These are phyloP conservation scores for Hemicrepidius hirtus DNA, from an alignment of 2,888 invertebrate species.

Conservation along the genomic window DNA sequence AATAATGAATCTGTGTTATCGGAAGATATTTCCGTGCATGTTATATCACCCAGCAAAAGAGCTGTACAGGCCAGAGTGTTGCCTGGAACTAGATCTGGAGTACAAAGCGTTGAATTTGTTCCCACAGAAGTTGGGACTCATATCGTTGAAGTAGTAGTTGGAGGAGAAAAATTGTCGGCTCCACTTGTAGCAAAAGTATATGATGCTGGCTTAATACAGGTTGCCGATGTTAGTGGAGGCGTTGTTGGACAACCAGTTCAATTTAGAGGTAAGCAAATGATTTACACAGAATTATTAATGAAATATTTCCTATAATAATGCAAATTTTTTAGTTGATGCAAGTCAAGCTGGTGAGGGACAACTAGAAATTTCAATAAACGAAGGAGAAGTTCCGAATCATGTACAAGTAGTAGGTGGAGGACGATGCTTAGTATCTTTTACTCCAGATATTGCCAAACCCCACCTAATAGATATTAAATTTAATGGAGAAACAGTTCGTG, in stretches of 20 bases:
- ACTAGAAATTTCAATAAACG: constrained; percentile 98
- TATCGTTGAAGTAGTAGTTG: constrained; percentile 90
- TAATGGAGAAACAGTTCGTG: constrained; percentile 94
- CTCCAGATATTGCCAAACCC: constrained; percentile 92
- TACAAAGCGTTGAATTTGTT: constrained; percentile 93
- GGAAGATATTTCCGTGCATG: constrained; percentile 79
- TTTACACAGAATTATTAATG: background rate
- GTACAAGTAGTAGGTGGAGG: constrained; percentile 97
- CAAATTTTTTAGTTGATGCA: constrained; percentile 90
- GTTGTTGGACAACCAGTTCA: constrained; percentile 97
- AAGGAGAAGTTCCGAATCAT: constrained; percentile 99
- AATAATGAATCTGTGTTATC: constrained; percentile 74
- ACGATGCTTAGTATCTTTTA: constrained; percentile 94
- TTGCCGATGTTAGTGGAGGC: constrained; percentile 95
- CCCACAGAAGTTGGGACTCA: constrained; percentile 96
- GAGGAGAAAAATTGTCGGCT: constrained; percentile 91
- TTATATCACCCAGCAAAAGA: constrained; percentile 89
- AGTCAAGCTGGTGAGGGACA: constrained; percentile 99
- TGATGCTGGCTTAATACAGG: constrained; percentile 94
- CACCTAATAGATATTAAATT: constrained; percentile 97
- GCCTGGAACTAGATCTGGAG: constrained; percentile 83
- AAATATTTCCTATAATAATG: background rate
- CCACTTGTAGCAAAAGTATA: constrained; percentile 96
- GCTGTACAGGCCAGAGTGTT: constrained; percentile 88
- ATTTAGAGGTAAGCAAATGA: constrained; percentile 85